phyloP scores from a whole-genome alignment of 53 echinoderm and acorn worm species.

The Glandiceps talaboti region DNA sequence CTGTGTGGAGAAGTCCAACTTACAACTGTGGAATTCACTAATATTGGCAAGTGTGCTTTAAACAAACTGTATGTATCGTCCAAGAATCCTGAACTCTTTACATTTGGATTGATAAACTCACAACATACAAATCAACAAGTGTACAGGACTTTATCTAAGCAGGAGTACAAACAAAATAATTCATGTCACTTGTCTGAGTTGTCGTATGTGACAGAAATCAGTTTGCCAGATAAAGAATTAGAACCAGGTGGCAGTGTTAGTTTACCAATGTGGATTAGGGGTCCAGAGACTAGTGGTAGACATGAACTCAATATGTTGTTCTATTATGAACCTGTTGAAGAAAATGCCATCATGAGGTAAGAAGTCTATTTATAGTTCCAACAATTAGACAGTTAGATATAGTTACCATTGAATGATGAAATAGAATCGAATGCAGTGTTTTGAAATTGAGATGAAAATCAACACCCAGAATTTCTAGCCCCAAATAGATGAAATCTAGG shows the following conservation, averaged over 20 bases:
- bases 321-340: conserved; percentile 80
- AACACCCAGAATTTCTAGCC: no score
- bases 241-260: conserved; percentile 50
- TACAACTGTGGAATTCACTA: conserved; percentile 64
- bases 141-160: conserved; percentile 57
- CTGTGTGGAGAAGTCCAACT: conserved; percentile 79
- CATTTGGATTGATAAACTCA: conserved; percentile 32
- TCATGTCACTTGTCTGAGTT: conserved; percentile 25
- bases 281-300: conserved; percentile 78
- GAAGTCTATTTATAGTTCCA: not conserved
- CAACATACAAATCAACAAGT: not conserved
- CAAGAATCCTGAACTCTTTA: conserved; percentile 83
- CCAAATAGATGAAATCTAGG: no score
- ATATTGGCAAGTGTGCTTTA: conserved; percentile 59
- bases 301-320: conserved; percentile 93
- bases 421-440: no score
- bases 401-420: no score
- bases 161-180: not conserved
- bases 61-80: conserved; percentile 64
- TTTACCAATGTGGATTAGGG: conserved; percentile 81
- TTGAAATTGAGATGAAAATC: no score
- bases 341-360: conserved; percentile 88
- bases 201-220: conserved; percentile 65
- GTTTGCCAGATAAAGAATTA: conserved; percentile 49
- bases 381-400: no score